phyloP scores from a whole-genome alignment of 2,888 invertebrate genomes.

The Hirtodrosophila confusa region DNA sequence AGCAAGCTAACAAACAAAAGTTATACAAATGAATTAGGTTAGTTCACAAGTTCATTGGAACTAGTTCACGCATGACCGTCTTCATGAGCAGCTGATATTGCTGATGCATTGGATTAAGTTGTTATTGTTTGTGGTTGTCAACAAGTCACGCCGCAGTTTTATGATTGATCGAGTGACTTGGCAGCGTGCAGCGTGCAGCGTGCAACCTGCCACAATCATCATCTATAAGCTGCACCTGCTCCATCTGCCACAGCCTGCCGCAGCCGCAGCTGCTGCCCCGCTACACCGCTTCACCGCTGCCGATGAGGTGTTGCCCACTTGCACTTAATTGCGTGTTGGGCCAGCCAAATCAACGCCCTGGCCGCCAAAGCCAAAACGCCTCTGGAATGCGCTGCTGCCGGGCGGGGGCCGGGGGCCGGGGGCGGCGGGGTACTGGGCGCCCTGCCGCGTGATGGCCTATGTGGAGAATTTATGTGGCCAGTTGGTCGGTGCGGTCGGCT shows the following conservation, averaged over 20 bases:
- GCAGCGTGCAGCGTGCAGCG: conserved; percentile 17
- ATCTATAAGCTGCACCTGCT: conserved; percentile 3
- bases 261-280: neutral
- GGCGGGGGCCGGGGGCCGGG: neutral
- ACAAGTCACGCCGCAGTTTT: conserved; percentile 50
- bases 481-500: conserved; percentile 43
- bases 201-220: neutral
- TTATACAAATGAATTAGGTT: too few relatives aligned
- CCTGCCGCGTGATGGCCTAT: conserved; percentile 60
- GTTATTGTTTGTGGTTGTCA: conserved; percentile 56
- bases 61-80: neutral
- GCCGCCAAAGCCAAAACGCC: conserved; percentile 41
- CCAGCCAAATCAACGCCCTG: conserved; percentile 69
- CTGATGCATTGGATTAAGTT: conserved; percentile 30
- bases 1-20: too few relatives aligned
- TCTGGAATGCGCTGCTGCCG: conserved; percentile 19
- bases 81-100: conserved; percentile 13
- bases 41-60: neutral
- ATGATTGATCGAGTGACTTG: conserved; percentile 65
- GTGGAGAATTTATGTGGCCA: conserved; percentile 75
- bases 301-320: conserved; percentile 71
- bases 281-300: neutral
- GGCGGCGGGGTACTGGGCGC: conserved; percentile 29
- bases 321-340: conserved; percentile 75
- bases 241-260: conserved; percentile 7